Evolutionary conservation across 2,113 vertebrate genomes (phyloP), one percentile per base, ranked within the genome.

Genomic region (Grus americana): DNA sequence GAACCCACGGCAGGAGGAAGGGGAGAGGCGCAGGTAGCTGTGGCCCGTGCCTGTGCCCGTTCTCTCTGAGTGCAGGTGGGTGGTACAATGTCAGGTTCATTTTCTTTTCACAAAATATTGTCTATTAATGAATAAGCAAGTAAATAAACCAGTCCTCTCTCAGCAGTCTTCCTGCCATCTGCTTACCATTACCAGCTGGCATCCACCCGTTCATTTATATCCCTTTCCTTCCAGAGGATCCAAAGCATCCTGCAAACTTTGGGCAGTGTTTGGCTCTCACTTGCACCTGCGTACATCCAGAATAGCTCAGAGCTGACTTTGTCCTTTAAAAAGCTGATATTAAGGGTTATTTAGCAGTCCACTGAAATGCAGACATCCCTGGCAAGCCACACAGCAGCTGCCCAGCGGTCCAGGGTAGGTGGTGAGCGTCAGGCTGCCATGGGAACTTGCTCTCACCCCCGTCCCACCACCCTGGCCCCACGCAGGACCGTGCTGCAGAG

Each of bases 111-210:
- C 61, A 57, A 88, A 95, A 95, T 27, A 65, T 3, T 29, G 65
- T 26, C 72, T 94, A 14, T 36, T 78, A 93, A 92, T n/a, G 86
- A 76, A 84, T 62, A 95, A 93, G 94, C 79, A 83, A 92, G 93
- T 92, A 95, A 95, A 97, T 67, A 96, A 95, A 93, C 29, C 68
- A 50, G 11, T 80, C 83, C 29, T 80, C 67, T 95, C 89, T 83
- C 83, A 67, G 89, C 92, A 95, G 88, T 6, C 86, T 78, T 38
- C n/a, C n/a, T 89, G 49, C 96, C 96, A 97, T 96, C 96, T 97
- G 96, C 93, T 96, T 23, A 80, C 94, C 73, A 68, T 91, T 90
- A 93, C 78, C 78, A 94, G 93, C 94, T 95, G 96, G 95, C 95
- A 86, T 3, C 78, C 67, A 50, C 93, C 85, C 93, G 36, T 68